Evolutionary conservation across 2,113 vertebrate species (phyloP).

Genomic region (Charadrius vociferus): DNA sequence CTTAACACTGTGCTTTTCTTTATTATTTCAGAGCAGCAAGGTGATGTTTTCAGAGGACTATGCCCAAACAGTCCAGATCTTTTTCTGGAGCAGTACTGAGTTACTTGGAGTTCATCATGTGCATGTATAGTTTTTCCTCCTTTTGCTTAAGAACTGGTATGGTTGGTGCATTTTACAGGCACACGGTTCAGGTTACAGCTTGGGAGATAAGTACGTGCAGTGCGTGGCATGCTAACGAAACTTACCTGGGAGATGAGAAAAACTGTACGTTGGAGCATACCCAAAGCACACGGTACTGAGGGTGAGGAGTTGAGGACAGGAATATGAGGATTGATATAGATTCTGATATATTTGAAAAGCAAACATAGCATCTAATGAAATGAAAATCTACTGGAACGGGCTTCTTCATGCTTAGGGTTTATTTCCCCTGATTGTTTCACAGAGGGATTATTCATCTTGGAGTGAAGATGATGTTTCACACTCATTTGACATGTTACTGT

Average conservation of each 20-base stretch:
- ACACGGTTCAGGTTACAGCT: neutral
- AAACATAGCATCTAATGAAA: neutral
- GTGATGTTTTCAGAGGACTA: neutral
- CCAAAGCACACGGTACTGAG: fast-evolving
- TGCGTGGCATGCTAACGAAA: neutral
- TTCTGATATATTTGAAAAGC: neutral
- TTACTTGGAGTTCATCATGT: neutral
- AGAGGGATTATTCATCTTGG: neutral
- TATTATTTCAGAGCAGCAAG: neutral
- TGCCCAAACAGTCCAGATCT: fast-evolving
- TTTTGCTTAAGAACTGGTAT: neutral
- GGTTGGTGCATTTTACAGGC: neutral
- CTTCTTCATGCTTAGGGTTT: neutral
- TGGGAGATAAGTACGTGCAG: neutral
- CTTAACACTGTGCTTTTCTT: neutral
- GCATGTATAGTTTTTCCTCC: neutral
- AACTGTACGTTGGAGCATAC: neutral
- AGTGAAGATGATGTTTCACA: neutral
- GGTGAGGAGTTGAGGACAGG: neutral
- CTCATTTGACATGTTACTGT: neutral
- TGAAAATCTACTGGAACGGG: neutral
- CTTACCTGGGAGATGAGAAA: neutral
- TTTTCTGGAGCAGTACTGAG: neutral
- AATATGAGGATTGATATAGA: neutral
- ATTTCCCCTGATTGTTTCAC: neutral